Conservation (phyloP, 2,888 invertebrate species). For the Disparrhopalites patrizii region DNA sequence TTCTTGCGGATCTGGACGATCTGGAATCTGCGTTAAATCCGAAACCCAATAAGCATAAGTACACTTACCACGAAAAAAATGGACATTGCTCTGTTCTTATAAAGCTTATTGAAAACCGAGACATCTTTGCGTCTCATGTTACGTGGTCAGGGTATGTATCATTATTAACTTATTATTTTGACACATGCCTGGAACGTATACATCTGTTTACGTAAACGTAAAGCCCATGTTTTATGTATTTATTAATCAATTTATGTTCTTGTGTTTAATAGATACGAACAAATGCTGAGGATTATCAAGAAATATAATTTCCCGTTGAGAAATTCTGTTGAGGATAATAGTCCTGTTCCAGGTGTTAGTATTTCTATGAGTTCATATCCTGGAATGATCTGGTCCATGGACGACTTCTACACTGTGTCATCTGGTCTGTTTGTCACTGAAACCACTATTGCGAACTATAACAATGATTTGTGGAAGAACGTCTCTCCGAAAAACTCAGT, state of each 20-base stretch:
- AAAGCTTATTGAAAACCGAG: slow-evolving; percentile 59
- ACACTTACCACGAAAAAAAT: slow-evolving; percentile 49
- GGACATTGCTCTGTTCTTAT: slow-evolving; percentile 65
- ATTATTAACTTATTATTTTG: slow-evolving; percentile 6
- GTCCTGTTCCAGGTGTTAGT: slow-evolving; percentile 62
- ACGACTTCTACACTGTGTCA: slow-evolving; percentile 71
- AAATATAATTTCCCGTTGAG: slow-evolving; percentile 76
- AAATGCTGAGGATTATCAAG: slow-evolving; percentile 80
- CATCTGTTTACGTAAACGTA: too few species aligned
- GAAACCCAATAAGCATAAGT: slow-evolving; percentile 20
- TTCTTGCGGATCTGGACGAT: slow-evolving; percentile 70
- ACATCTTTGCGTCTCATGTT: slow-evolving; percentile 71
- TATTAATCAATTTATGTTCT: background rate
- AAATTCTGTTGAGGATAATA: slow-evolving; percentile 55
- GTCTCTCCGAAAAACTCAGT: slow-evolving; percentile 63
- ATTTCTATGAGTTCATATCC: slow-evolving; percentile 81
- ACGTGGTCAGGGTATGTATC: slow-evolving; percentile 65
- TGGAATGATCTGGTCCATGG: slow-evolving; percentile 73
- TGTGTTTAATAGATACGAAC: slow-evolving; percentile 60
- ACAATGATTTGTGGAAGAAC: slow-evolving; percentile 65
- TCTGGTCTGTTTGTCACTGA: slow-evolving; percentile 67
- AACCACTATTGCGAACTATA: slow-evolving; percentile 72
- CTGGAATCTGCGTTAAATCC: slow-evolving; percentile 53
- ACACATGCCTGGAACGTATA: background rate
- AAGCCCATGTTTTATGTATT: too few species aligned